phyloP scores from a whole-genome alignment of 2,888 invertebrate species.

The Chrysolina oricalcia region DNA sequence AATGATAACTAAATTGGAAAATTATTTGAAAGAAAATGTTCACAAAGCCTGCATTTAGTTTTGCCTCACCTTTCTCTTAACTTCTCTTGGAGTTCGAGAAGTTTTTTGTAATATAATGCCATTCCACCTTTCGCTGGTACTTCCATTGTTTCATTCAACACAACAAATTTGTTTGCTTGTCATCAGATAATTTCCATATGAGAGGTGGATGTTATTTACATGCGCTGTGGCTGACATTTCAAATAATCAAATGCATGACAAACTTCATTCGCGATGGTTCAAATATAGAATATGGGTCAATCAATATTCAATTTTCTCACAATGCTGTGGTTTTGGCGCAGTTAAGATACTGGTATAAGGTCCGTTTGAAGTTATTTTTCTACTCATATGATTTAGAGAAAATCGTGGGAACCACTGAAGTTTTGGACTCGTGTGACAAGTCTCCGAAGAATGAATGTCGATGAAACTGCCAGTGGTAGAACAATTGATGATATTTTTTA shows the following conservation, averaged over 20 bases:
- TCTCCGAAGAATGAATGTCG: too few species aligned
- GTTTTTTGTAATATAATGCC: slow-evolving; percentile 69
- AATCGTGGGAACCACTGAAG: too few species aligned
- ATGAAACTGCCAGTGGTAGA: too few species aligned
- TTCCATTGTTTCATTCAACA: slow-evolving; percentile 45
- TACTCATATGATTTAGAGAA: too few species aligned
- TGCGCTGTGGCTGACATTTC: slow-evolving; percentile 10
- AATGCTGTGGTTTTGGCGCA: slow-evolving; percentile 10
- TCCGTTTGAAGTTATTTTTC: neutral
- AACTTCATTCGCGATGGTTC: neutral
- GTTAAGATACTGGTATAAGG: neutral
- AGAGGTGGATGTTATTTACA: neutral
- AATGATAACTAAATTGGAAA: neutral
- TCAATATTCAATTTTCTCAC: slow-evolving; percentile 10
- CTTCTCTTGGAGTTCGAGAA: slow-evolving; percentile 69
- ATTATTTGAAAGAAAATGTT: slow-evolving; percentile 26
- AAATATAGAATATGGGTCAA: slow-evolving; percentile 24
- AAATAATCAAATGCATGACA: slow-evolving; percentile 18
- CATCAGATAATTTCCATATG: neutral
- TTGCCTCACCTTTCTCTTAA: slow-evolving; percentile 67
- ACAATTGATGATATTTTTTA: too few species aligned
- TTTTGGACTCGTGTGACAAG: too few species aligned
- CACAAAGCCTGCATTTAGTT: slow-evolving; percentile 7
- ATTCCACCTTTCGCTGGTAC: slow-evolving; percentile 58
- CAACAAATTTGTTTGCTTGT: neutral